A percentile compares a stretch with the other conserved stretches of the same genome.
Evolutionary conservation across 2,113 vertebrate genomes (phyloP).

Genomic region (Mormyrus lacerda): DNA sequence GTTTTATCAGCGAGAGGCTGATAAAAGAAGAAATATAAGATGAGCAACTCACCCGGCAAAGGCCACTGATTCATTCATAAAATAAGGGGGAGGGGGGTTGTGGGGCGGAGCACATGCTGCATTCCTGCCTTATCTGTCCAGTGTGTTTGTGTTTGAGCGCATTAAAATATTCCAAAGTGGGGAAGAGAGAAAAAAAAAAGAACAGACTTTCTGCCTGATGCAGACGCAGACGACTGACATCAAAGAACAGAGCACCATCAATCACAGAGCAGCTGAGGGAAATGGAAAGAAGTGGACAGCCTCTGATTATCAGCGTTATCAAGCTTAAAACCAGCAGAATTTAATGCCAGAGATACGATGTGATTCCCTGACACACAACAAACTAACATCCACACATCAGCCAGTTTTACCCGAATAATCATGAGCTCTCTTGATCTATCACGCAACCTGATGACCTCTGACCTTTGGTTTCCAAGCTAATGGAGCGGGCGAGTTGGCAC

Average conservation of each 20-base stretch:
- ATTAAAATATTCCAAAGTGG: slow-evolving; percentile 45
- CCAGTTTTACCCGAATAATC: background rate
- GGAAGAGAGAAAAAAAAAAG: slow-evolving; percentile 30
- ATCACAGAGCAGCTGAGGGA: slow-evolving; percentile 32
- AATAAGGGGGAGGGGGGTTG: background rate
- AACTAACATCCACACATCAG: background rate
- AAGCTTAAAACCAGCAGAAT: background rate
- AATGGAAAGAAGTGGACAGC: background rate
- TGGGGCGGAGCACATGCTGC: background rate
- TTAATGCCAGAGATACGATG: background rate
- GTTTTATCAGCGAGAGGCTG: slow-evolving; percentile 7
- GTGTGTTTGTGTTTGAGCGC: slow-evolving; percentile 37
- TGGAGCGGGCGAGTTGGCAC: slow-evolving; percentile 43
- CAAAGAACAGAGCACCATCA: slow-evolving; percentile 33
- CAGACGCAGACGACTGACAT: slow-evolving; percentile 17
- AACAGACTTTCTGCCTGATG: slow-evolving; percentile 9
- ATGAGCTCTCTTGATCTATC: background rate
- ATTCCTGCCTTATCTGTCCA: slow-evolving; percentile 28
- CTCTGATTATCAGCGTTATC: background rate
- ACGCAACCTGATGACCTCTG: background rate
- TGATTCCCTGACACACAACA: background rate
- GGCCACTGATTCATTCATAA: background rate
- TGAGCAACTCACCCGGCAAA: background rate
- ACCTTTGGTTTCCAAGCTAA: background rate
- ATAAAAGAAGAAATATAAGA: slow-evolving; percentile 1